Conservation (phyloP, 2,113 vertebrate species). For the Dendropsophus ebraccatus region DNA sequence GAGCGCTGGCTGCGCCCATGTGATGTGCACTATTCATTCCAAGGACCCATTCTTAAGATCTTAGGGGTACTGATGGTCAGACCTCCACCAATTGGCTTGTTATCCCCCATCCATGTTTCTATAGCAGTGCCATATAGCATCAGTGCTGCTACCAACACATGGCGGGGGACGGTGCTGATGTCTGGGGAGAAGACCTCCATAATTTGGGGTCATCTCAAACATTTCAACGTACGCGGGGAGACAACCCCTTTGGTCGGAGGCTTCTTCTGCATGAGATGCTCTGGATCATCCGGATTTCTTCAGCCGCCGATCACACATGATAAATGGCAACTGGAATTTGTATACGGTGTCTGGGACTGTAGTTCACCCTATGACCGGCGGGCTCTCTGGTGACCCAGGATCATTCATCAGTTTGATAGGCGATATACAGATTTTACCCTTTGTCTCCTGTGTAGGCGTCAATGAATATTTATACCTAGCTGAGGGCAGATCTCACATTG, state of each 20-base stretch:
- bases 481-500: not conserved
- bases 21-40: too few species aligned
- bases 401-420: conserved; percentile 27
- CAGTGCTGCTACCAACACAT: too few species aligned
- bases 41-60: too few species aligned
- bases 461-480: not conserved
- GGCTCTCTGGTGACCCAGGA: not conserved
- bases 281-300: not conserved
- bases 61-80: too few species aligned
- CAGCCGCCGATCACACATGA: not conserved
- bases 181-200: too few species aligned
- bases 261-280: not conserved
- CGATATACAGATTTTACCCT: not conserved
- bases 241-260: not conserved
- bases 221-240: too few species aligned
- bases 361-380: not conserved
- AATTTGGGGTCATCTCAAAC: too few species aligned
- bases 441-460: not conserved
- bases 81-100: too few species aligned
- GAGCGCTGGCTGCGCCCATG: too few species aligned
- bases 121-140: too few species aligned
- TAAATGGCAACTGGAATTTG: not conserved
- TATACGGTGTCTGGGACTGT: not conserved
- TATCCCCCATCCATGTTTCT: too few species aligned
- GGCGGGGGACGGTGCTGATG: too few species aligned